These are phyloP conservation scores for Nomada ferruginata DNA, from an alignment of 2,888 invertebrate species.

Conservation along the genomic window DNA sequence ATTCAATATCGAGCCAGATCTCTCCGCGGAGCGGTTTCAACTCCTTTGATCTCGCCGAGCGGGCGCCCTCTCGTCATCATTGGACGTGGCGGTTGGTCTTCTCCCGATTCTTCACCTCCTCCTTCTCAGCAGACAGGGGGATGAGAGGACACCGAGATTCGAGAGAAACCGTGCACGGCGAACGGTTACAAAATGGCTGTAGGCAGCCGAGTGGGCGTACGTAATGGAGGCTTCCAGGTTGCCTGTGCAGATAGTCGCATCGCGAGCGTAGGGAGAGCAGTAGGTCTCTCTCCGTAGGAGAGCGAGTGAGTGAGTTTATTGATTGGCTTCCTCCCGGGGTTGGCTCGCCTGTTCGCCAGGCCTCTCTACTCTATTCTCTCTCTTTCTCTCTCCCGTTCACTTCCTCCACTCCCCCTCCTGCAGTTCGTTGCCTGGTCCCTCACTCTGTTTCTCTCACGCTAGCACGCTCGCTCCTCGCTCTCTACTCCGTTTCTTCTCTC, in stretches of 20 bases:
- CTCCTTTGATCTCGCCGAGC: constrained; percentile 49
- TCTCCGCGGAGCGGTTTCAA: background rate
- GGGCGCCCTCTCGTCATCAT: constrained; percentile 22
- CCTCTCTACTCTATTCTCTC: constrained; percentile 64
- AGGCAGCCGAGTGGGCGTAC: constrained; percentile 83
- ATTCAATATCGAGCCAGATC: constrained; percentile 37
- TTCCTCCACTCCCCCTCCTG: constrained; percentile 43
- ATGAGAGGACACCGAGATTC: constrained; percentile 56
- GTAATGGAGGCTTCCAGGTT: constrained; percentile 82
- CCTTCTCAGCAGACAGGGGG: constrained; percentile 27
- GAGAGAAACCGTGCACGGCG: constrained; percentile 72
- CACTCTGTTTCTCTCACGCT: constrained; percentile 24
- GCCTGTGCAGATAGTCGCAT: constrained; percentile 67
- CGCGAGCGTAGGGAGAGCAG: constrained; percentile 74
- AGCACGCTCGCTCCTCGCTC: constrained; percentile 32
- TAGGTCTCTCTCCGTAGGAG: constrained; percentile 75
- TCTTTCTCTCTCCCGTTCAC: constrained; percentile 54
- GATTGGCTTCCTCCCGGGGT: constrained; percentile 83
- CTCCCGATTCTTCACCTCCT: constrained; percentile 20
- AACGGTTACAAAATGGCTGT: constrained; percentile 84
- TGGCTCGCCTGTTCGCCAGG: constrained; percentile 74
- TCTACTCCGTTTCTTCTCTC: constrained; percentile 48
- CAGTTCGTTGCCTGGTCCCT: constrained; percentile 27
- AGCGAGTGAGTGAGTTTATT: constrained; percentile 81
- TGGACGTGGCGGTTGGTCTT: constrained; percentile 5